These are phyloP conservation scores for Athalia rosae DNA, from an alignment of 2,888 invertebrate species.

Conservation along the genomic window DNA sequence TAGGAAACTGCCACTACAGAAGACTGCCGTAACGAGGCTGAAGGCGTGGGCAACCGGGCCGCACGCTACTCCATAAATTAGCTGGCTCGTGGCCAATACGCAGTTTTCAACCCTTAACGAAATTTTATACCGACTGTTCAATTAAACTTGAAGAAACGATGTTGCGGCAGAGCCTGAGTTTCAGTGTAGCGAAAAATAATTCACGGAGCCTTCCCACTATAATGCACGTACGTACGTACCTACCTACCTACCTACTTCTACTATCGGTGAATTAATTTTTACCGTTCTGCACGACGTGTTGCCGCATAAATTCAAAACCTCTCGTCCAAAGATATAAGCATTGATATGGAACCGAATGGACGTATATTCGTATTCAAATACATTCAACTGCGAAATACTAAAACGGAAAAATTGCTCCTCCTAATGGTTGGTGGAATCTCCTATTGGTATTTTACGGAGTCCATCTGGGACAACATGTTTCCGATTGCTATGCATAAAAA, in stretches of 20 bases:
- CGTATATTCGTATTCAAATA: not conserved
- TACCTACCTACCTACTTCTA: not conserved
- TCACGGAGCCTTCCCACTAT: conserved; percentile 11
- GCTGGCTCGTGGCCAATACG: conserved; percentile 25
- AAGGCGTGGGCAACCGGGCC: not conserved
- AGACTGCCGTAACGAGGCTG: conserved; percentile 18
- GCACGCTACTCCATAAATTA: conserved; percentile 21
- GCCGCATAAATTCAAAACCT: conserved; percentile 14
- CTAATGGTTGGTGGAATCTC: too few species aligned
- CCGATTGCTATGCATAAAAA: too few species aligned
- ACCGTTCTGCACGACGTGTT: not conserved
- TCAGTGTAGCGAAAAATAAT: conserved; percentile 8
- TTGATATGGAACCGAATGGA: not conserved
- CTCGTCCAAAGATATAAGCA: conserved; percentile 4
- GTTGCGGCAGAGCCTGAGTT: not conserved
- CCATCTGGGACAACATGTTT: too few species aligned
- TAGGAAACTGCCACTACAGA: conserved; percentile 10
- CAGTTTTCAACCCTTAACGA: not conserved
- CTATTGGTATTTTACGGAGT: too few species aligned
- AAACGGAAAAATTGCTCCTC: not conserved
- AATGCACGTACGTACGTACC: too few species aligned
- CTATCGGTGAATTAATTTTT: conserved; percentile 6
- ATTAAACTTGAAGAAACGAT: not conserved
- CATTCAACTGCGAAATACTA: not conserved
- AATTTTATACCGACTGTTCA: conserved; percentile 5